Evolutionary conservation across 2,888 invertebrate species (phyloP).

Genomic region (Eupithecia inturbata): DNA sequence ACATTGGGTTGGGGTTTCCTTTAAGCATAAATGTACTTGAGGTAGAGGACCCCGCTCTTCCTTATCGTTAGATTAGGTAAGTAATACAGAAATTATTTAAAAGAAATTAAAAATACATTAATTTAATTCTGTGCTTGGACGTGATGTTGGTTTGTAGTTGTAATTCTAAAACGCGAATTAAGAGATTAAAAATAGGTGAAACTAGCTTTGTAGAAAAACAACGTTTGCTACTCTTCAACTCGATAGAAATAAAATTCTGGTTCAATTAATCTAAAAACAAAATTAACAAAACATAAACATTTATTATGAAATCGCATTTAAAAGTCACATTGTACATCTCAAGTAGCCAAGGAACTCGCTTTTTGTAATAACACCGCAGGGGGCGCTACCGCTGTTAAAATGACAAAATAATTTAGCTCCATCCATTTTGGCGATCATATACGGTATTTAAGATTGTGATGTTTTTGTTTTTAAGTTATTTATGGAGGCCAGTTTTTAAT

Average conservation of each 20-base stretch:
- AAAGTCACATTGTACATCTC: constrained; percentile 29
- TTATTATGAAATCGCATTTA: constrained; percentile 19
- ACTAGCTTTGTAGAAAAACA: no score
- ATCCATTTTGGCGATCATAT: constrained; percentile 46
- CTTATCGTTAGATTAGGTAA: no score
- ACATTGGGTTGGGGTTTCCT: no score
- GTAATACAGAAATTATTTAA: no score
- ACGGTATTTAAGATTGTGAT: constrained; percentile 46
- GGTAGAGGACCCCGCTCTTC: no score
- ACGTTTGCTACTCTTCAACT: no score
- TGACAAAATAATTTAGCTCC: constrained; percentile 46
- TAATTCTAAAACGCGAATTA: no score
- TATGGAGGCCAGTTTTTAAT: constrained; percentile 35
- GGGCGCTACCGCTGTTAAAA: constrained; percentile 54
- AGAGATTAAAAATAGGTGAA: no score
- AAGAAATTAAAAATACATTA: no score
- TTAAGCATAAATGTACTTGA: no score
- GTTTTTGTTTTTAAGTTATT: constrained; percentile 46
- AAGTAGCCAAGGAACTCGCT: constrained; percentile 33
- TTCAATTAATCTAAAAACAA: constrained; percentile 2
- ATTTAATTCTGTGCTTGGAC: no score
- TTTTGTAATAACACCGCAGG: constrained; percentile 51
- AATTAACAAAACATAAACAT: constrained; percentile 9
- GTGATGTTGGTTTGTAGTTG: no score
- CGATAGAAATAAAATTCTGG: neutral